Percentiles rank a stretch among this genome's conserved stretches.
Evolutionary conservation across 2,888 invertebrate genomes (phyloP).

Genomic region (Hirtodrosophila cameraria): DNA sequence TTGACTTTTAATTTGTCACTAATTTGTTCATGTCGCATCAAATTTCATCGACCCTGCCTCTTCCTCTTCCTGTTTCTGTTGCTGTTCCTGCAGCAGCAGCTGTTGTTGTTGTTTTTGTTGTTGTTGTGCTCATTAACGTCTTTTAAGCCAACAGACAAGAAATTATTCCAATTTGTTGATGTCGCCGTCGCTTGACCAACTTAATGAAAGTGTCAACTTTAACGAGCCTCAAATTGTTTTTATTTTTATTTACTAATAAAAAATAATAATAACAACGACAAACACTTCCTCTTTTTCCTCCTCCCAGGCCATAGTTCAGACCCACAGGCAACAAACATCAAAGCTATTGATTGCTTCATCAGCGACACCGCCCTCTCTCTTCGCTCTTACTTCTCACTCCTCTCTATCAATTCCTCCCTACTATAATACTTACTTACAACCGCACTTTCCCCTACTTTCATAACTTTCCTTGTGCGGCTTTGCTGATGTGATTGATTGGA

Average conservation of each 20-base stretch:
- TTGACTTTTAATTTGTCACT: constrained; percentile 80
- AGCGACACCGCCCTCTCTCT: constrained; percentile 2
- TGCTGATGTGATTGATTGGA: constrained; percentile 80
- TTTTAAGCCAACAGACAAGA: constrained; percentile 50
- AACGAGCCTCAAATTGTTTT: constrained; percentile 81
- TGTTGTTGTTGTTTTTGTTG: constrained; percentile 19
- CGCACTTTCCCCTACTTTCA: neutral
- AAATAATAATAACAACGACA: constrained; percentile 30
- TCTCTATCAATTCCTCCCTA: too few species aligned
- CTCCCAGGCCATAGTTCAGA: neutral
- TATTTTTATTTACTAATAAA: constrained; percentile 67
- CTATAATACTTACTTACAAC: too few species aligned
- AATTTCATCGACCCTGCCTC: constrained; percentile 53
- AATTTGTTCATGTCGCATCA: constrained; percentile 74
- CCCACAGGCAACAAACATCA: constrained; percentile 56
- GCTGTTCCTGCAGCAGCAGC: neutral
- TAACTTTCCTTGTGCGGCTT: constrained; percentile 42
- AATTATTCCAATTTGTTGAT: constrained; percentile 61
- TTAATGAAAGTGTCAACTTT: constrained; percentile 81
- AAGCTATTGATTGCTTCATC: constrained; percentile 75
- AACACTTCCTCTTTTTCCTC: constrained; percentile 63
- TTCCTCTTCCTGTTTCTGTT: neutral
- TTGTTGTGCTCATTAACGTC: constrained; percentile 73
- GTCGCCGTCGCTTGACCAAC: constrained; percentile 65
- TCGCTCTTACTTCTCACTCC: neutral